Conservation (phyloP, 2,113 vertebrate genomes). For the Eleginops maclovinus region DNA sequence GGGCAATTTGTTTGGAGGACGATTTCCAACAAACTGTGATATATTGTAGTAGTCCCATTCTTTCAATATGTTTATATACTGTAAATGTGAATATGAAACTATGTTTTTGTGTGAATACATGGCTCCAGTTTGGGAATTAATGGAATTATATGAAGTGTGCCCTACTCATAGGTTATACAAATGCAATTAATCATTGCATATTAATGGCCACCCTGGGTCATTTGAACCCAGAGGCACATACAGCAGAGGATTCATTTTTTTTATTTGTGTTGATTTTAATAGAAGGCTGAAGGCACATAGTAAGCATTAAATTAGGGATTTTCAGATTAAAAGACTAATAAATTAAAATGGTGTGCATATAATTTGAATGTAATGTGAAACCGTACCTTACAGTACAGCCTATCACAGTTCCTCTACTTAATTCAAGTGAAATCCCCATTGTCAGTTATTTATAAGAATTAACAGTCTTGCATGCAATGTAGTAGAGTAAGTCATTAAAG, state of each 20-base stretch:
- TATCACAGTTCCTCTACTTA: too few relatives aligned
- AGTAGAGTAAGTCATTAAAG: too few relatives aligned
- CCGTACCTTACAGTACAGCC: too few relatives aligned
- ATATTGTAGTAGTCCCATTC: neutral
- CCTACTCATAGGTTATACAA: constrained; percentile 9
- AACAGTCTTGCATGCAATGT: too few relatives aligned
- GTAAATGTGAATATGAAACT: neutral
- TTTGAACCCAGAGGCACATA: neutral
- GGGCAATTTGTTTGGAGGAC: constrained; percentile 5
- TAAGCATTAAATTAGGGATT: neutral
- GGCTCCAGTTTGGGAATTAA: neutral
- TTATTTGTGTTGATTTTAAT: neutral
- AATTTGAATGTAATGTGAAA: too few relatives aligned
- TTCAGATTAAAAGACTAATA: neutral
- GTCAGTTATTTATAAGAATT: too few relatives aligned
- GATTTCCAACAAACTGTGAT: neutral
- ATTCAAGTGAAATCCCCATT: too few relatives aligned
- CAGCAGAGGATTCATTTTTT: neutral
- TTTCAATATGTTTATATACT: neutral
- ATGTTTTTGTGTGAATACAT: neutral
- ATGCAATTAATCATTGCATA: too few relatives aligned
- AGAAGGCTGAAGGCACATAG: neutral
- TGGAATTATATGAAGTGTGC: neutral
- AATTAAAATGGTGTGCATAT: too few relatives aligned
- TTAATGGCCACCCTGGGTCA: constrained; percentile 7